Conservation (phyloP, 1,140 invertebrate species). For the Drosophila nikananu region DNA sequence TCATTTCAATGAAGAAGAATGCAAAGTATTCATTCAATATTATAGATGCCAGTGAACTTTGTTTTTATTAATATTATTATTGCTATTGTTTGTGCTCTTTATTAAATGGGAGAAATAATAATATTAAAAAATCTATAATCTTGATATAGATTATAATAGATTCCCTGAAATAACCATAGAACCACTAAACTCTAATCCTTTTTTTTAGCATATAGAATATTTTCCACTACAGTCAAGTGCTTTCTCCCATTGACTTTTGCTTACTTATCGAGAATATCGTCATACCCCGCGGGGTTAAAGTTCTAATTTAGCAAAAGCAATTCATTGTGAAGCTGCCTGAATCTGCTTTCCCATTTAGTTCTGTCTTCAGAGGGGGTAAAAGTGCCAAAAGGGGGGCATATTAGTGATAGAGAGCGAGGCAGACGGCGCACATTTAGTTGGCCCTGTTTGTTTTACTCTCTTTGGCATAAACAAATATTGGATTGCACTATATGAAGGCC, state of each 20-base stretch:
- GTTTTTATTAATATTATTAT: neutral
- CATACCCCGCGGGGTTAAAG: conserved; percentile 13
- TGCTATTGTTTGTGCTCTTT: neutral
- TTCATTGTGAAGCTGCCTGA: conserved; percentile 32
- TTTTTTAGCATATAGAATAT: neutral
- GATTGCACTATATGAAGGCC: conserved; percentile 31
- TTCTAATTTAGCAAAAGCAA: conserved; percentile 46
- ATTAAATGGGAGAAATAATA: too few species aligned
- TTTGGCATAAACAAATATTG: conserved; percentile 70
- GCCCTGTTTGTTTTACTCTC: conserved; percentile 61
- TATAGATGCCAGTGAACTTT: conserved; percentile 7
- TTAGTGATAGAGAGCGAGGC: conserved; percentile 7
- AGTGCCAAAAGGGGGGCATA: neutral
- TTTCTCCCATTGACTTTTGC: neutral
- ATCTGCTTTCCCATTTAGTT: conserved; percentile 32
- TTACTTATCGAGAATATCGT: neutral
- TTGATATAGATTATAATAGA: too few species aligned
- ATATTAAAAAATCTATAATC: neutral
- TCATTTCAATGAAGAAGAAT: neutral
- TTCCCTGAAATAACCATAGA: too few species aligned
- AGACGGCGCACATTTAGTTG: conserved; percentile 36
- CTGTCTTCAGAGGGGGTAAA: neutral
- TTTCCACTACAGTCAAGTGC: neutral
- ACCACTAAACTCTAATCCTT: neutral
- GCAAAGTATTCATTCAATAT: conserved; percentile 1